Conservation (phyloP, 2,113 vertebrate species). For the Lynx canadensis region DNA sequence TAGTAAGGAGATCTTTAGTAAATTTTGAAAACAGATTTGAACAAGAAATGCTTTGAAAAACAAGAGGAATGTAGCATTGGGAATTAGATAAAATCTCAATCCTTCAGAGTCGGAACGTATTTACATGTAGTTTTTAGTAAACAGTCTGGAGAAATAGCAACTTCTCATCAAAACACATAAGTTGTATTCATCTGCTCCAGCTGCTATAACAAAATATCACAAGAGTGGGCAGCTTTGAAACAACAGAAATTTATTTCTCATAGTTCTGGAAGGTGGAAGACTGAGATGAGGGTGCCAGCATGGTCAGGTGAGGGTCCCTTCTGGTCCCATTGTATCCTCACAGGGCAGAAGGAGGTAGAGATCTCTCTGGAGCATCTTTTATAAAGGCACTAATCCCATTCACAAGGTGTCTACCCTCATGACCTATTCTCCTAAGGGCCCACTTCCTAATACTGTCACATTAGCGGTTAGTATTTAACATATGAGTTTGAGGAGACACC, state of each 20-base stretch:
- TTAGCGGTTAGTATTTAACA: neutral
- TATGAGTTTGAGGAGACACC: neutral
- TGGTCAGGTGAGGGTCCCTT: neutral
- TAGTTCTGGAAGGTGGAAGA: neutral
- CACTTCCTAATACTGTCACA: neutral
- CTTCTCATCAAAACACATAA: neutral
- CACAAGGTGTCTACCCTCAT: neutral
- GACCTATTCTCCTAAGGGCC: neutral
- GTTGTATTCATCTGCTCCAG: neutral
- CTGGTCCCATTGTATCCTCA: neutral
- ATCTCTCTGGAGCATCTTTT: neutral
- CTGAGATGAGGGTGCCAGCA: no score
- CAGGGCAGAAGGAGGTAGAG: fast-evolving
- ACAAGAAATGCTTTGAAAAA: neutral
- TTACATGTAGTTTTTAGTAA: neutral
- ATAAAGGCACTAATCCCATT: neutral
- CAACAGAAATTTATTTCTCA: neutral
- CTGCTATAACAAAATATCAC: neutral
- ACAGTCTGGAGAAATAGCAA: neutral
- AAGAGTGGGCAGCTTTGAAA: neutral
- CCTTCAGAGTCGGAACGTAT: neutral
- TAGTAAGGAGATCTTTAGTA: neutral
- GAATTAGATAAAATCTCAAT: neutral
- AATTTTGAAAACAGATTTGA: slow-evolving; percentile 3
- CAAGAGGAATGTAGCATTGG: neutral